Conservation (phyloP, 2,888 invertebrate genomes). For the Microctonus brassicae region DNA sequence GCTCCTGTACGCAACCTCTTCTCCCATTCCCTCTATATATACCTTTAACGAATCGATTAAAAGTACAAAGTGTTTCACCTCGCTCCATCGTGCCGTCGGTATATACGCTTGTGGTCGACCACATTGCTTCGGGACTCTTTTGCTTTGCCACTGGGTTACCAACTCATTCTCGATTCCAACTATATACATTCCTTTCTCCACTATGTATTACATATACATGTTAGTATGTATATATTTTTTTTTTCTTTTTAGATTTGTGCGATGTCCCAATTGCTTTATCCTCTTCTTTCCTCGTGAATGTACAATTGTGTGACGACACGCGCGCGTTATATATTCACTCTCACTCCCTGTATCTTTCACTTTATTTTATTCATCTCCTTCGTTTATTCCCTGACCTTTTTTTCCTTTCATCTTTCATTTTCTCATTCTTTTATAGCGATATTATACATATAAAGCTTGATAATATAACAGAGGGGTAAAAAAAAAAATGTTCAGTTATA, state of each 20-base stretch:
- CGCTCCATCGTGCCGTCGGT: constrained; percentile 53
- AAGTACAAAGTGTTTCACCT: constrained; percentile 67
- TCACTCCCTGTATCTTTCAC: not conserved
- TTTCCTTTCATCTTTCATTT: no score
- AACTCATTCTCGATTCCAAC: constrained; percentile 54
- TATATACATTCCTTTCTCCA: constrained; percentile 16
- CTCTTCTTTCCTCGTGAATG: constrained; percentile 32
- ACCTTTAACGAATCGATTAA: constrained; percentile 65
- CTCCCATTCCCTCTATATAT: constrained; percentile 49
- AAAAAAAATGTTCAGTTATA: no score
- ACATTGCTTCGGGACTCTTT: constrained; percentile 58
- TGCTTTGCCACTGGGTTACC: constrained; percentile 62
- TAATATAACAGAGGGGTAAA: no score
- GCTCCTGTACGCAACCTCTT: constrained; percentile 45
- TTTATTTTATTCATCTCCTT: not conserved
- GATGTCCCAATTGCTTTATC: constrained; percentile 37
- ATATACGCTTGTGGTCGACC: constrained; percentile 66
- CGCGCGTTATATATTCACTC: not conserved
- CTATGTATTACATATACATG: not conserved
- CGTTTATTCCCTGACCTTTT: no score
- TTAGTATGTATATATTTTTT: not conserved
- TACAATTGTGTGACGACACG: not conserved
- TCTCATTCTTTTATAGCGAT: no score
- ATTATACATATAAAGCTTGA: no score
- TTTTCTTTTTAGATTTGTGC: not conserved